A percentile compares a stretch with the other conserved stretches of the same genome.
Conservation (phyloP, 2,888 invertebrate genomes). For the Cantharis rufa region DNA sequence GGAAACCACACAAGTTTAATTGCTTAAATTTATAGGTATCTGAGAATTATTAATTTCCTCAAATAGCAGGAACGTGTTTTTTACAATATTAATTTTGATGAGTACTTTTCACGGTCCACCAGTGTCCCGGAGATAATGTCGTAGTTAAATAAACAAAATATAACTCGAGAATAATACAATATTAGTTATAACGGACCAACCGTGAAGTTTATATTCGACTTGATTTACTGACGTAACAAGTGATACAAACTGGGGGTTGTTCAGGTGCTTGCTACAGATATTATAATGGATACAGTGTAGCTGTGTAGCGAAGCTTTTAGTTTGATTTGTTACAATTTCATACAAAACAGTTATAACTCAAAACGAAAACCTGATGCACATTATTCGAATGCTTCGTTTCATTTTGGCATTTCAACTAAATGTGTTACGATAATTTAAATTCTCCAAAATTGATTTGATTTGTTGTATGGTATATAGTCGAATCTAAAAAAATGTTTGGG, state of each 20-base stretch:
- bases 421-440: background rate
- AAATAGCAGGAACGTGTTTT: background rate
- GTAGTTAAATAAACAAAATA: background rate
- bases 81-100: background rate
- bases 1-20: background rate
- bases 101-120: background rate
- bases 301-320: background rate
- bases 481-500: background rate
- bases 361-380: background rate
- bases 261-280: background rate
- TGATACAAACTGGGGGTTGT: constrained; percentile 1
- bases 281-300: background rate
- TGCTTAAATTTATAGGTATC: background rate
- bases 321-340: background rate
- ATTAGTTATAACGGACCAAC: background rate
- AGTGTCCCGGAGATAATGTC: background rate
- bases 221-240: background rate
- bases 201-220: background rate
- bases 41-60: background rate
- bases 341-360: background rate
- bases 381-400: background rate
- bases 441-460: background rate
- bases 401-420: background rate
- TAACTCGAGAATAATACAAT: background rate
- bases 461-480: background rate